Conservation (phyloP, 2,888 invertebrate genomes). For the Pollenia griseotomentosa region DNA sequence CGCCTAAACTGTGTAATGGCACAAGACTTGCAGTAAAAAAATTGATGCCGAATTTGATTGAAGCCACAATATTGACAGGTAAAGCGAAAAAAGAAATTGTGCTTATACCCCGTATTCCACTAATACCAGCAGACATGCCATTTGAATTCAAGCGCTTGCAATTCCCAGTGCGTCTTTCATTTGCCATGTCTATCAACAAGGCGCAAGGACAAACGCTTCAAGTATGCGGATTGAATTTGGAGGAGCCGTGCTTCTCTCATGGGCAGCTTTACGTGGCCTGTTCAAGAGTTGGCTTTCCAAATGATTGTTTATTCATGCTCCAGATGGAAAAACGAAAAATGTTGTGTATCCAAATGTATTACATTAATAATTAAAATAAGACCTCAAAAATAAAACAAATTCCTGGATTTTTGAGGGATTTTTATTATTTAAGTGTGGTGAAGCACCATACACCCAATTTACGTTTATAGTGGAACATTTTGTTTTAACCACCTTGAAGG, state of each 20-base stretch:
- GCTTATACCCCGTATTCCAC: slow-evolving; percentile 14
- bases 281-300: slow-evolving; percentile 52
- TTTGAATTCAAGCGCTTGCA: slow-evolving; percentile 61
- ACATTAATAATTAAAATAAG: no score
- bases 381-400: no score
- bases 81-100: slow-evolving; percentile 2
- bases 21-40: no score
- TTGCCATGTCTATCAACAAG: slow-evolving; percentile 65
- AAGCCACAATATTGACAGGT: neutral
- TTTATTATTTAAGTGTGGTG: no score
- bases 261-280: slow-evolving; percentile 78
- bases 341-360: neutral
- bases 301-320: slow-evolving; percentile 6
- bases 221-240: slow-evolving; percentile 65
- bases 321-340: slow-evolving; percentile 5
- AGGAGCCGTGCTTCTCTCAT: slow-evolving; percentile 76
- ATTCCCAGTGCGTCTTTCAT: no score
- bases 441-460: no score
- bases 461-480: no score
- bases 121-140: slow-evolving; percentile 48
- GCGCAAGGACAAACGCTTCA: slow-evolving; percentile 69
- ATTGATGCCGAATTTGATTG: no score
- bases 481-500: no score
- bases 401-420: no score
- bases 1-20: no score